These are phyloP conservation scores for Meganola albula DNA, from an alignment of 2,888 invertebrate species.

Conservation along the genomic window DNA sequence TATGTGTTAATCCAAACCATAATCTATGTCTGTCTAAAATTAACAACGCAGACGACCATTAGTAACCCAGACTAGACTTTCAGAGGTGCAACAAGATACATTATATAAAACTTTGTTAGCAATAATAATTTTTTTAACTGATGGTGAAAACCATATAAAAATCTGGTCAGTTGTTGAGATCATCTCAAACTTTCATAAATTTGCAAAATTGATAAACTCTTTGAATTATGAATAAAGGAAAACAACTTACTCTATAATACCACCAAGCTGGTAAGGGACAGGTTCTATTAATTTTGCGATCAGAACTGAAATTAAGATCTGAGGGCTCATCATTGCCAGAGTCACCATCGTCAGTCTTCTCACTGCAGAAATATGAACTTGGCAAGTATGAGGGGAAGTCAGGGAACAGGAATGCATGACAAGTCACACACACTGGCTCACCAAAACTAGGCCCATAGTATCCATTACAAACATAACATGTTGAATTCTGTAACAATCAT, in stretches of 20 bases:
- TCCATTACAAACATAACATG: constrained; percentile 92
- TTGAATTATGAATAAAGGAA: no score
- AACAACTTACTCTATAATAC: constrained; percentile 53
- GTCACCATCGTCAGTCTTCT: constrained; percentile 90
- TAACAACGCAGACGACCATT: no score
- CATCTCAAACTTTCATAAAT: no score
- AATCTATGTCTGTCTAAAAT: no score
- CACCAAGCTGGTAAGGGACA: constrained; percentile 57
- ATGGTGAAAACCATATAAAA: no score
- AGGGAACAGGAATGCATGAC: constrained; percentile 94
- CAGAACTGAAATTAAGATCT: constrained; percentile 79
- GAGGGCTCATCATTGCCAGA: constrained; percentile 97
- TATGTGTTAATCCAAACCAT: no score
- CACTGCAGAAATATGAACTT: constrained; percentile 67
- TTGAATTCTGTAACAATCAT: constrained; percentile 78
- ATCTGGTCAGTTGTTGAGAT: no score
- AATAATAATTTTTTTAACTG: no score
- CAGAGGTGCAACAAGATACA: no score
- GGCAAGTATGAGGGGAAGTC: constrained; percentile 80
- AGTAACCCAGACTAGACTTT: no score
- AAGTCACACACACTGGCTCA: constrained; percentile 93
- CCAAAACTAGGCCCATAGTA: constrained; percentile 95
- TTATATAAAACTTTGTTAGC: no score
- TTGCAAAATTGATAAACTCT: no score
- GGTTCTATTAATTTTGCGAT: constrained; percentile 60